A percentile compares a stretch with the other conserved stretches of the same genome.
These are phyloP conservation scores for Macroglossus sobrinus DNA, from an alignment of 2,113 vertebrate genomes.

Conservation along the genomic window DNA sequence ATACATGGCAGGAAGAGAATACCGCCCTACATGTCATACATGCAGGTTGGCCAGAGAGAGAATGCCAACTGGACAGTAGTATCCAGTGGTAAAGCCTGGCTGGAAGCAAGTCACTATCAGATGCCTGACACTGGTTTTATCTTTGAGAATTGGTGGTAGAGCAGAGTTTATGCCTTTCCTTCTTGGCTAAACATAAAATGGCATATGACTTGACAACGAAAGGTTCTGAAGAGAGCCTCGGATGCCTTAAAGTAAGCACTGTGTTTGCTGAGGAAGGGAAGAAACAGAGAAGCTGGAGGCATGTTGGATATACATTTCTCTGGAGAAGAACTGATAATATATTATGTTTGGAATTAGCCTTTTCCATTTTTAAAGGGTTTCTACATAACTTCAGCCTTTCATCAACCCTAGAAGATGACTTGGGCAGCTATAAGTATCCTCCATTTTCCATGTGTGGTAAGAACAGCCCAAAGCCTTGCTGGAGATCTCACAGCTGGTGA, in stretches of 20 bases:
- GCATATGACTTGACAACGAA: neutral
- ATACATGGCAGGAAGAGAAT: neutral
- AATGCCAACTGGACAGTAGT: neutral
- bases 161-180: neutral
- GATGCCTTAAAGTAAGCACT: neutral
- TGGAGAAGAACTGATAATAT: neutral
- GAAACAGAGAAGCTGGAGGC: neutral
- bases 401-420: neutral
- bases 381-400: neutral
- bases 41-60: neutral
- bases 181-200: neutral
- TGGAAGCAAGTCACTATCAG: neutral
- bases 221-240: neutral
- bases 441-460: accelerated
- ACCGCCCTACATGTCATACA: neutral
- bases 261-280: neutral
- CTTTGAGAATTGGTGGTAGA: neutral
- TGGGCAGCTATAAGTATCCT: neutral
- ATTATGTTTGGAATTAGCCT: neutral
- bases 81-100: neutral
- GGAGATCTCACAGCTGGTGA: neutral
- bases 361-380: neutral
- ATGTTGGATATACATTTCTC: neutral
- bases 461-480: neutral
- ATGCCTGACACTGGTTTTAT: neutral